Evolutionary conservation across 2,113 vertebrate genomes (phyloP).

Genomic region (Numida meleagris): DNA sequence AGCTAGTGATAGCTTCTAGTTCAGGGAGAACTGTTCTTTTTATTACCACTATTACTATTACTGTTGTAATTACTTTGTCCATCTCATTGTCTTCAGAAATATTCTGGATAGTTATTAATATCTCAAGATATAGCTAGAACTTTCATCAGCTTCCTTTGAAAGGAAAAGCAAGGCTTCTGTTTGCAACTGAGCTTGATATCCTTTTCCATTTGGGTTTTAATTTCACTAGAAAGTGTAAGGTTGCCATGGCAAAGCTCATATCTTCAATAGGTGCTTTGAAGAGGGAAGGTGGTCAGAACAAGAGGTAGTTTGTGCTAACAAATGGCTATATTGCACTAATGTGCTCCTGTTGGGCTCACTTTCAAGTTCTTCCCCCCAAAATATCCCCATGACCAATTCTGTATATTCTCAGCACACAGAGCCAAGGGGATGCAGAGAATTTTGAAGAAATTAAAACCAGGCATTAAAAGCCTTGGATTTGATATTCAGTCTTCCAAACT

Average conservation of each 20-base stretch:
- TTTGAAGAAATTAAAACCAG: background rate
- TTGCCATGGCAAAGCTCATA: constrained; percentile 59
- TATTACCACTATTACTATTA: background rate
- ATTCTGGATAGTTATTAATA: constrained; percentile 12
- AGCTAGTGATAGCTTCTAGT: constrained; percentile 25
- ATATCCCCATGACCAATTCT: background rate
- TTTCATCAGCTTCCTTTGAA: background rate
- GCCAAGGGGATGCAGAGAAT: background rate
- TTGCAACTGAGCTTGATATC: background rate
- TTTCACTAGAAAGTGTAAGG: constrained; percentile 49
- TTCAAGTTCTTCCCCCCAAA: background rate
- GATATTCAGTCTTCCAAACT: background rate
- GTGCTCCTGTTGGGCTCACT: background rate
- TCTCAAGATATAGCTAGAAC: constrained; percentile 18
- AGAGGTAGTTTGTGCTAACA: constrained; percentile 44
- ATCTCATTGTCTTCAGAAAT: constrained; percentile 6
- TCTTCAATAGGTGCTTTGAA: constrained; percentile 42
- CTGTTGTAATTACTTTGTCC: constrained; percentile 29
- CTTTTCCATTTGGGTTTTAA: constrained; percentile 45
- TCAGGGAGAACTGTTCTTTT: background rate
- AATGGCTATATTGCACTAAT: background rate
- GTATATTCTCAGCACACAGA: background rate
- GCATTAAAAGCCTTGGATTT: background rate
- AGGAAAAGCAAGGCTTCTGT: background rate
- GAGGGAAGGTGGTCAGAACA: constrained; percentile 29